Conservation (phyloP, 2,797 vertebrate species). For the Prionace glauca region DNA sequence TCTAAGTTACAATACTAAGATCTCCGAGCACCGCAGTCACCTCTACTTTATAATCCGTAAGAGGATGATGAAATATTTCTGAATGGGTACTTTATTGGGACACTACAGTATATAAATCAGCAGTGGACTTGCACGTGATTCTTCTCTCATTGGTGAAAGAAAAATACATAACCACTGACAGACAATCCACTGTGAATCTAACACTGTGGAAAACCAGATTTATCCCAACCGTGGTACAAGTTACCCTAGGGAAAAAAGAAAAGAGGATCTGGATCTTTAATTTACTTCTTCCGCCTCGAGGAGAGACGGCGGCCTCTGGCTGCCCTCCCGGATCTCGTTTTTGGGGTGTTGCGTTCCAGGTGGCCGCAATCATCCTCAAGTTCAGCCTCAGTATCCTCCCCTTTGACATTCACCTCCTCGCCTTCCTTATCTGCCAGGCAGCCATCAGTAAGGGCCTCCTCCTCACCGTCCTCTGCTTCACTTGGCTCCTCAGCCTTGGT, state of each 20-base stretch:
- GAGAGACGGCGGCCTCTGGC: background rate
- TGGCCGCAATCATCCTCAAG: background rate
- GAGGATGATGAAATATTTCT: background rate
- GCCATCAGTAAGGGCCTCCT: background rate
- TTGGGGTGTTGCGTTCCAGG: background rate
- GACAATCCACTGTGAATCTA: background rate
- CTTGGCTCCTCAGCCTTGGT: background rate
- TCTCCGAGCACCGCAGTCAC: background rate
- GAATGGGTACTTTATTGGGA: background rate
- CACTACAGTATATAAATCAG: conserved; percentile 5
- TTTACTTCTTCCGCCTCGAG: conserved; percentile 14
- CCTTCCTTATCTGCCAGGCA: conserved; percentile 40
- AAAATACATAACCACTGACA: background rate
- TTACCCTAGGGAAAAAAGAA: background rate
- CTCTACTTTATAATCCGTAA: conserved; percentile 7
- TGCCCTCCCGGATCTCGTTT: conserved; percentile 19
- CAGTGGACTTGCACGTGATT: background rate
- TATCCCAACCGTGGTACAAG: background rate
- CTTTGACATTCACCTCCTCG: conserved; percentile 43
- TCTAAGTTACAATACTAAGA: conserved; percentile 2
- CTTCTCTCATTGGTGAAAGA: conserved; percentile 23
- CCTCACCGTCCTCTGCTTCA: background rate
- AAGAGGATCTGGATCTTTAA: background rate
- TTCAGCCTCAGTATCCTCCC: conserved; percentile 39
- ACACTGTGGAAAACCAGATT: background rate